Evolutionary conservation across 2,113 vertebrate species (phyloP).

Genomic region (Callospermophilus lateralis): DNA sequence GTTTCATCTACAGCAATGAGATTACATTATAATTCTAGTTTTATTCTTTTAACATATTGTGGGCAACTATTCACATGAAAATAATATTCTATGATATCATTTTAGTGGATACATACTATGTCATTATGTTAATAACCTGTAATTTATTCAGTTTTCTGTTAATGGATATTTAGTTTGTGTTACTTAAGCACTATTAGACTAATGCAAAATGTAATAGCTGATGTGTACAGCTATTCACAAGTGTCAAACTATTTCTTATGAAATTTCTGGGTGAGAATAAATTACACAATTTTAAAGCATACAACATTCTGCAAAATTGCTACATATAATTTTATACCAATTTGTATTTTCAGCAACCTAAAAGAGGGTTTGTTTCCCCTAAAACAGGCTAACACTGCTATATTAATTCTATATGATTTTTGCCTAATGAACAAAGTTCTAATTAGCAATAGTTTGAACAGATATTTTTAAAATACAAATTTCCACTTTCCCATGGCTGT

Average conservation of each 20-base stretch:
- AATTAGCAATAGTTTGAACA: constrained; percentile 1
- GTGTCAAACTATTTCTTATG: background rate
- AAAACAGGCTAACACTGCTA: background rate
- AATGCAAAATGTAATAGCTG: background rate
- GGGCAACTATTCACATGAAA: background rate
- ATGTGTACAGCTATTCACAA: background rate
- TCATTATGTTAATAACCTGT: background rate
- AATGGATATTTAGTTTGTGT: background rate
- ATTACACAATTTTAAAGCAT: background rate
- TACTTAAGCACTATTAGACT: background rate
- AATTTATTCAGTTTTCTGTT: background rate
- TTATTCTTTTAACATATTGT: background rate
- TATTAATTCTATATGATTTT: background rate
- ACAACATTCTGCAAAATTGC: background rate
- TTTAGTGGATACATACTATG: background rate
- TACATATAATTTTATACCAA: background rate
- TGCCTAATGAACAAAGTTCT: background rate
- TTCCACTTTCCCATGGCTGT: background rate
- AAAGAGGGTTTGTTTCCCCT: background rate
- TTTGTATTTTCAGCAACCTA: background rate
- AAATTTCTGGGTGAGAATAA: background rate
- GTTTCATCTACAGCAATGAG: background rate
- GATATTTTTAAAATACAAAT: background rate
- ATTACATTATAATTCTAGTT: background rate
- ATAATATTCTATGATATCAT: background rate